Base-by-base conservation (phyloP, 2,113 vertebrate genomes). In the Labeo catla region DNA sequence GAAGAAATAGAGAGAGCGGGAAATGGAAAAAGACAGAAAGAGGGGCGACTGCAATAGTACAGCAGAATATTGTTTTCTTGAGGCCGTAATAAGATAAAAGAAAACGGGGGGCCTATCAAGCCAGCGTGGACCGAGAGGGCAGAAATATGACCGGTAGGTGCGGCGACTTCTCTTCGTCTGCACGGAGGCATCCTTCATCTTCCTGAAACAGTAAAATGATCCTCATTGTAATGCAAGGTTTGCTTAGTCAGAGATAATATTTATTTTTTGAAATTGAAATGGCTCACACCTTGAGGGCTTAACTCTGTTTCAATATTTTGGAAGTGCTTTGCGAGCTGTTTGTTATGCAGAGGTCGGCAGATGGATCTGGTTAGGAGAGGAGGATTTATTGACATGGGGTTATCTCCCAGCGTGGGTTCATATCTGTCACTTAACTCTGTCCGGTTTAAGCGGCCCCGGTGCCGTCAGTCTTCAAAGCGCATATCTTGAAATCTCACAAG, bases 211-310 rank as follows among this genome's bases (percentile, higher is more conserved):
- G 89, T 87, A 88, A 86, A 86, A 76, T 63, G 91, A 92, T 90
- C 89, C 90, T 93, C 90, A 93, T 94, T 93, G 92, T 90, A 87
- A 94, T 91, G 91, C 90, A 81, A 92, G 87, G 92, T 93, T 94
- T 91, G 90, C 91, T 91, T 92, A 93, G 91, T 92, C 92, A 91
- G 89, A 93, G 91, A 94, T 93, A 93, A 94, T 95, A 94, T 95
- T 95, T 95, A 92, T 92, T 94, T 94, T 92, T 88, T 87, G 91
- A 93, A 95, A 93, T 95, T 93, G 93, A 95, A 93, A 91, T 91
- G 93, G 92, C 92, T 92, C 91, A 90, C 90, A 92, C 92, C 88
- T 92, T 92, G 89, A 93, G 92, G 90, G 91, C 91, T 92, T 91
- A 86, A 89, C 89, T 89, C 88, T 83, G 59, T 84, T 89, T 87